These are phyloP conservation scores for Pediacus dermestoides DNA, from an alignment of 2,888 invertebrate genomes.

Conservation along the genomic window DNA sequence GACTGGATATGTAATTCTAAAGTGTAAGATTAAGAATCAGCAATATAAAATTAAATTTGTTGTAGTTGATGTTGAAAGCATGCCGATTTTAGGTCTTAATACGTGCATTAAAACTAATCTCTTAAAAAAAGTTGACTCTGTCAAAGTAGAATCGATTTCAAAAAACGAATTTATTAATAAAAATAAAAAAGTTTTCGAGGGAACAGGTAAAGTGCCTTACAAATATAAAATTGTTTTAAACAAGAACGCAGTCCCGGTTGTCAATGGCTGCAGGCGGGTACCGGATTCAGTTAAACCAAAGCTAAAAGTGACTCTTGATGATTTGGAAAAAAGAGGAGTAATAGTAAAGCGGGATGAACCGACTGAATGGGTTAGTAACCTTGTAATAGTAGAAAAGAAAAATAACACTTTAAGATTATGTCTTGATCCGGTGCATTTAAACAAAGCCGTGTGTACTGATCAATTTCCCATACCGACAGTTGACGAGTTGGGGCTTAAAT, in stretches of 20 bases:
- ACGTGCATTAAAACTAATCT: constrained; percentile 17
- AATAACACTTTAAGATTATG: constrained; percentile 16
- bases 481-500: constrained; percentile 25
- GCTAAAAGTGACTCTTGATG: constrained; percentile 10
- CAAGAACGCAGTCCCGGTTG: constrained; percentile 5
- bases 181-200: constrained; percentile 4
- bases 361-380: constrained; percentile 12
- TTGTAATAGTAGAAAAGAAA: constrained; percentile 13
- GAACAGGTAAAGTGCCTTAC: constrained; percentile 4
- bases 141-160: constrained; percentile 1
- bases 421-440: constrained; percentile 21
- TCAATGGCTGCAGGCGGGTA: constrained; percentile 1
- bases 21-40: too few relatives aligned
- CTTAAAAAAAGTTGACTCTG: constrained; percentile 14
- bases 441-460: constrained; percentile 14
- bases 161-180: neutral
- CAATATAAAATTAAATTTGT: constrained; percentile 19
- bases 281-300: constrained; percentile 7
- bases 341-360: constrained; percentile 12
- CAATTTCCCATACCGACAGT: constrained; percentile 23
- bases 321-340: constrained; percentile 11
- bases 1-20: too few relatives aligned
- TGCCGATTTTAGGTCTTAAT: constrained; percentile 16
- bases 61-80: constrained; percentile 10
- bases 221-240: constrained; percentile 8